Conservation (phyloP, 2,113 vertebrate species). For the Zingel zingel region DNA sequence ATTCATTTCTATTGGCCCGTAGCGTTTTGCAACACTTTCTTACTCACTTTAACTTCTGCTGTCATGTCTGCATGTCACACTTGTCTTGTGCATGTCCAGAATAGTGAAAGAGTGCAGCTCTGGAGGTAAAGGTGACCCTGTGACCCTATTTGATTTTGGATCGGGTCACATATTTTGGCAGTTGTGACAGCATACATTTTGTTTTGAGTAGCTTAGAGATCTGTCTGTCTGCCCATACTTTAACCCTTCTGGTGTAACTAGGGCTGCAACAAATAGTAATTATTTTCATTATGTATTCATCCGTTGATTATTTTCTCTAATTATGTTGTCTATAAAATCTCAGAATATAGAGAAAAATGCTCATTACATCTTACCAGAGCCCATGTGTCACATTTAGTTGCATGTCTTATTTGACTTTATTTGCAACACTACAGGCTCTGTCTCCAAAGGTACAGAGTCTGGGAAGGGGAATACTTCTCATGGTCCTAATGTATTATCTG, state of each 20-base stretch:
- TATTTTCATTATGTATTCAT: neutral
- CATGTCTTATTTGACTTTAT: neutral
- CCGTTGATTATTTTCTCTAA: neutral
- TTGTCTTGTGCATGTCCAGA: neutral
- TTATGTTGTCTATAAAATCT: neutral
- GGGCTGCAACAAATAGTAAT: neutral
- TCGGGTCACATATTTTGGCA: neutral
- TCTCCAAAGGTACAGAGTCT: no score
- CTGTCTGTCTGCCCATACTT: neutral
- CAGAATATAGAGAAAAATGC: neutral
- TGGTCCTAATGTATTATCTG: no score
- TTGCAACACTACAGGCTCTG: no score
- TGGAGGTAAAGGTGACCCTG: neutral
- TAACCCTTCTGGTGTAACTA: neutral
- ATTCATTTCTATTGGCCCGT: no score
- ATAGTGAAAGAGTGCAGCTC: neutral
- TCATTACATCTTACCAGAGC: neutral
- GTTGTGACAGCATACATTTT: neutral
- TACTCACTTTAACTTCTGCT: constrained; percentile 20
- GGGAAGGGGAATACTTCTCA: neutral
- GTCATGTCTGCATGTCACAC: constrained; percentile 12
- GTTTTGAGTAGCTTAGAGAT: neutral
- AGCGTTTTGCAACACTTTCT: neutral
- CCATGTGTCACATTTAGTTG: neutral
- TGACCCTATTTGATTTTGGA: neutral